These are phyloP conservation scores for Sipha maydis DNA, from an alignment of 2,888 invertebrate species.

Conservation along the genomic window DNA sequence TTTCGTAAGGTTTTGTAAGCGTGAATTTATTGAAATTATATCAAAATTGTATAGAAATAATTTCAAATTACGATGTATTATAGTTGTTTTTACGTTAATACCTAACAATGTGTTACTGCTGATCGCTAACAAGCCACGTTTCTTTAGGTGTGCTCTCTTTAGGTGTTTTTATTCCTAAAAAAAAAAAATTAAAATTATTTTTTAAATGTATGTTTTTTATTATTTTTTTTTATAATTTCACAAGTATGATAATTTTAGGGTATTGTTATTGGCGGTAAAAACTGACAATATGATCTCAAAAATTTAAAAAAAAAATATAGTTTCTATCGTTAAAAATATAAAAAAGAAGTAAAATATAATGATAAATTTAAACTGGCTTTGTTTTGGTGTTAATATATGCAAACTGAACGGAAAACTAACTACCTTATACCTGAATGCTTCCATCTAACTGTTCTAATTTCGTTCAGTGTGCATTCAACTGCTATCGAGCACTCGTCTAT, in stretches of 20 bases:
- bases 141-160: conserved; percentile 59
- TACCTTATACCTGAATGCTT: conserved; percentile 11
- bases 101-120: conserved; percentile 58
- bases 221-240: conserved; percentile 46
- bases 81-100: conserved; percentile 58
- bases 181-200: conserved; percentile 30
- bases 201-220: conserved; percentile 48
- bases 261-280: conserved; percentile 59
- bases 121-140: conserved; percentile 62
- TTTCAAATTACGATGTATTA: conserved; percentile 59
- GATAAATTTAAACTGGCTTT: not conserved
- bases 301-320: conserved; percentile 11
- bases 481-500: conserved; percentile 32
- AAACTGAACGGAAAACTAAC: conserved; percentile 7
- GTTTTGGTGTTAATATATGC: not conserved
- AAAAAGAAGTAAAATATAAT: conserved; percentile 2
- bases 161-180: conserved; percentile 24
- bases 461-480: conserved; percentile 8
- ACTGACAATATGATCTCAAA: conserved; percentile 57
- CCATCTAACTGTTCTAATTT: conserved; percentile 5
- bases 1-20: conserved; percentile 54
- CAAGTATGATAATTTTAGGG: conserved; percentile 25
- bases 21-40: conserved; percentile 54
- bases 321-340: conserved; percentile 3
- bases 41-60: conserved; percentile 46